A percentile compares a stretch with the other conserved stretches of the same genome.
These are phyloP conservation scores for Acanthurus tractus DNA, from an alignment of 2,797 vertebrate genomes.

Conservation along the genomic window DNA sequence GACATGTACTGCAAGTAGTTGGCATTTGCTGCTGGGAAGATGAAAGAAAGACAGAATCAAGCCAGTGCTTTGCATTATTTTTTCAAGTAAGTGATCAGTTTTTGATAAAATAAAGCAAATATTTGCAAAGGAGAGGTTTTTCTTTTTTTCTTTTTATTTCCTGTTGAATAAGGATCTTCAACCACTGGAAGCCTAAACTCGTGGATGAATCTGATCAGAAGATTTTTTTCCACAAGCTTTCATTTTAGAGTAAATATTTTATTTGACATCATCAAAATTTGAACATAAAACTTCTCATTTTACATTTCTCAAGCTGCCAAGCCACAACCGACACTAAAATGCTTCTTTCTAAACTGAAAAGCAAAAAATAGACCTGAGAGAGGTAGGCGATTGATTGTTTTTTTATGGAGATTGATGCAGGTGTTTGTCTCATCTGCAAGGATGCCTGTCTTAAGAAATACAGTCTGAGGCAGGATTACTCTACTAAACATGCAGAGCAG, in stretches of 20 bases:
- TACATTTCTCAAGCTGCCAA: neutral
- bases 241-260: neutral
- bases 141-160: neutral
- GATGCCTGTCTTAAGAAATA: neutral
- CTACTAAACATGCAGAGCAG: neutral
- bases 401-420: neutral
- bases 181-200: neutral
- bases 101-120: slow-evolving; percentile 3
- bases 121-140: neutral
- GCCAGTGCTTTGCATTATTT: neutral
- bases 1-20: too few relatives aligned
- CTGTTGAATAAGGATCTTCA: neutral
- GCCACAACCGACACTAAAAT: neutral
- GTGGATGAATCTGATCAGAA: neutral
- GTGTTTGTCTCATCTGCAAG: neutral
- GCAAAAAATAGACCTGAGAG: neutral
- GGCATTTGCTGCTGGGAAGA: too few relatives aligned
- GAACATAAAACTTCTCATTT: neutral
- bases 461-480: neutral
- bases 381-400: neutral
- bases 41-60: neutral
- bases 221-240: neutral
- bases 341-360: neutral
- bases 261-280: neutral
- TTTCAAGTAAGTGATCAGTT: neutral